Percentiles rank a stretch among this genome's conserved stretches.
Evolutionary conservation across 2,888 invertebrate species (phyloP).

Genomic region (Callinectes sapidus): DNA sequence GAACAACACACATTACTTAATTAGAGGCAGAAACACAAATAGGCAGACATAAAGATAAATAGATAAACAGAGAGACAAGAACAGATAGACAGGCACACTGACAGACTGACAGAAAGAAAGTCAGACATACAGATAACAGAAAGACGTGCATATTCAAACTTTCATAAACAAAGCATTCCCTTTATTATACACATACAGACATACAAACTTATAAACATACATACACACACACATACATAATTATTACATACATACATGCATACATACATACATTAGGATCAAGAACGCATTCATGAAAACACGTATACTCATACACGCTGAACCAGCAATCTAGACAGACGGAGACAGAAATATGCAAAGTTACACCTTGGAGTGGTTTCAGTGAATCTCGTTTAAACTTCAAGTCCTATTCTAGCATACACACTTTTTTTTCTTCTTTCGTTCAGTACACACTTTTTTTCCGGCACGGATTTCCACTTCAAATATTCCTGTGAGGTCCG

Average conservation of each 20-base stretch:
- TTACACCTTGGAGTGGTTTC: background rate
- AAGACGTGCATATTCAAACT: constrained; percentile 24
- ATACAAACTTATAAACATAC: constrained; percentile 46
- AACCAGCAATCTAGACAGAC: constrained; percentile 26
- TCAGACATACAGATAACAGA: background rate
- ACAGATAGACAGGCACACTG: background rate
- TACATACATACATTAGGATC: background rate
- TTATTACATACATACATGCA: constrained; percentile 41
- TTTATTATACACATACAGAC: constrained; percentile 27
- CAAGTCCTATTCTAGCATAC: background rate
- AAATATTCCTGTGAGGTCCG: background rate
- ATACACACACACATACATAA: constrained; percentile 43
- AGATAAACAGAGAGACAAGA: constrained; percentile 24
- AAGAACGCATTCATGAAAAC: constrained; percentile 44
- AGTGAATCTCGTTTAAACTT: background rate
- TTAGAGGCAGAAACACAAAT: background rate
- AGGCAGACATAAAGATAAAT: background rate
- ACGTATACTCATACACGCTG: constrained; percentile 36
- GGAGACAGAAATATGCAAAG: constrained; percentile 17
- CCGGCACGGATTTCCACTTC: background rate
- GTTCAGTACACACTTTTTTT: background rate
- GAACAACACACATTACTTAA: constrained; percentile 2
- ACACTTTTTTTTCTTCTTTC: background rate
- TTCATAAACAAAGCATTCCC: background rate
- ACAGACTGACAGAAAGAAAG: background rate